Base-by-base conservation (phyloP, 2,888 invertebrate species). In the Portevinia maculata region DNA sequence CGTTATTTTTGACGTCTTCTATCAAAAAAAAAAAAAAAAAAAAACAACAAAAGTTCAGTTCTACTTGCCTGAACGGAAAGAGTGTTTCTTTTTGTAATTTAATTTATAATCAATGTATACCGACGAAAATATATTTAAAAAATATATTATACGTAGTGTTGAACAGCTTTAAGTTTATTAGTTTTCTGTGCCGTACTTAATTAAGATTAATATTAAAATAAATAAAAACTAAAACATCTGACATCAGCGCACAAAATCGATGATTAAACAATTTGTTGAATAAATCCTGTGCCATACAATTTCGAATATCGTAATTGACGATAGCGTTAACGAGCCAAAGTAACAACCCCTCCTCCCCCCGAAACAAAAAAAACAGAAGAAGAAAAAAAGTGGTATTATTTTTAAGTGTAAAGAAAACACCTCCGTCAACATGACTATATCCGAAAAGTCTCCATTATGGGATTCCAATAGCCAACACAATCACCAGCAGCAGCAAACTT, bases 401-500 rank as follows among this genome's bases (percentile, higher is more conserved):
- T n/a, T 34, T n/a, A 13, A 39, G n/a, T 7, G 2, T n/a, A 39
- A 37, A 17, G 62, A 59, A 79, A 71, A 74, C 52, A 84, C 53
- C 79, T 74, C 60, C 71, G 67, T 71, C 84, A 86, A 62, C 62
- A 87, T 87, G 86, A 87, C 86, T 53, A 79, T 86, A 76, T 86
- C 86, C 48, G 86, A 87, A 81, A 85, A 86, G 78, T 73, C 86
- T 55, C 84, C 85, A 37, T 79, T 86, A 75, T 86, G 86, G 86
- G 86, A 87, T 53, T 79, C 84, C 30, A 85, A 81, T 57, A 62
- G 71, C 44, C 74, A 76, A 55, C 75, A 73, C 70, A 76, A 74
- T 64, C 85, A 69, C 44, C 84, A 79, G 19, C 75, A 24, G 24
- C 24, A 78, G 64, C 55, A 79, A 84, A 70, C 74, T 67, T 84